Percentiles rank a stretch among this genome's conserved stretches.
Evolutionary conservation across 2,888 invertebrate species (phyloP).

Genomic region (Himalopsyche japonica): DNA sequence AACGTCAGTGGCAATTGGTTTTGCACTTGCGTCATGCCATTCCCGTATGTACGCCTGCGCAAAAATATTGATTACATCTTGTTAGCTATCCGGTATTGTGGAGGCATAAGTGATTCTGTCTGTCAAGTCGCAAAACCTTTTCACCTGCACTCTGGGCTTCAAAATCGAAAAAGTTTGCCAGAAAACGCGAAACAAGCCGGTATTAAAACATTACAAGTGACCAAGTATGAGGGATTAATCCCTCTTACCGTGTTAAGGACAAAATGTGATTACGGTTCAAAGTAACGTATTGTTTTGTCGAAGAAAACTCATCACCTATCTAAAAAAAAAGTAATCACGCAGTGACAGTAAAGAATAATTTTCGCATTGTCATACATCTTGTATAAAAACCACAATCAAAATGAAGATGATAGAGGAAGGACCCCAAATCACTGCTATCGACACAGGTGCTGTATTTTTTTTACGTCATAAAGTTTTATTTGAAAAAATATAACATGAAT

Average conservation of each 20-base stretch:
- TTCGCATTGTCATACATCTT: background rate
- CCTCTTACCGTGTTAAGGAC: conserved; percentile 11
- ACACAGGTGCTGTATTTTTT: conserved; percentile 43
- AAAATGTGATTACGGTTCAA: conserved; percentile 12
- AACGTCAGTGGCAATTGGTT: background rate
- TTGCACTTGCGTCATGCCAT: background rate
- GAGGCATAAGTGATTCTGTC: background rate
- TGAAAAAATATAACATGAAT: no score
- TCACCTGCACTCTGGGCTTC: background rate
- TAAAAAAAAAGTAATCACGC: background rate
- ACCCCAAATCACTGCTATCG: conserved; percentile 62
- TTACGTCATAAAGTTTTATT: background rate
- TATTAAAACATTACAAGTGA: background rate
- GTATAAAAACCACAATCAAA: conserved; percentile 41
- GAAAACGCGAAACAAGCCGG: background rate
- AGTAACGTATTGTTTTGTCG: conserved; percentile 11
- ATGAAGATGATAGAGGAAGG: conserved; percentile 64
- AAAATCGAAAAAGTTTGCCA: background rate
- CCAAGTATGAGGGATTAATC: conserved; percentile 34
- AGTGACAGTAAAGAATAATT: background rate
- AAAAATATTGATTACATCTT: background rate
- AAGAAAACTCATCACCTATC: background rate
- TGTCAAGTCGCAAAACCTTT: background rate
- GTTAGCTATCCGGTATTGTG: background rate
- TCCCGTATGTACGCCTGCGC: background rate